Percentiles rank a stretch among this genome's conserved stretches.
Evolutionary conservation across 1,140 invertebrate genomes (phyloP).

Genomic region (Drosophila eugracilis): DNA sequence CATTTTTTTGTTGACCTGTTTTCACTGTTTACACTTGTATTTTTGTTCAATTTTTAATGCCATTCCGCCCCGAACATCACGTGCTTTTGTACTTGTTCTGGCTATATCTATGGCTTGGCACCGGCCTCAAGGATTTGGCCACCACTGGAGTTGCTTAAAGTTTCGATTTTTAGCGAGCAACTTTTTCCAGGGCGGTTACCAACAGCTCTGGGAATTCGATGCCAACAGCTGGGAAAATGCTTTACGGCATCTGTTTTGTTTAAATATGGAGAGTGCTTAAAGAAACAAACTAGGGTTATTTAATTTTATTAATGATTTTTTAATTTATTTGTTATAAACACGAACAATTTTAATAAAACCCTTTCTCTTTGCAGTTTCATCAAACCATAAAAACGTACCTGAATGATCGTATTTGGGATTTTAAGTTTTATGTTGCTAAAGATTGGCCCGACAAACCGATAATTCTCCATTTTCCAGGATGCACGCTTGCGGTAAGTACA

Average conservation of each 20-base stretch:
- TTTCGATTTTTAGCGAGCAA: conserved; percentile 65
- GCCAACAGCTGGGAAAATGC: conserved; percentile 14
- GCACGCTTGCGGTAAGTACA: conserved; percentile 91
- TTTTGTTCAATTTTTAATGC: conserved; percentile 71
- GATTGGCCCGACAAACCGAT: conserved; percentile 93
- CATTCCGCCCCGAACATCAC: conserved; percentile 44
- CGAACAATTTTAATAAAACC: background rate
- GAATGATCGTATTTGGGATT: conserved; percentile 93
- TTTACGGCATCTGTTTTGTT: conserved; percentile 16
- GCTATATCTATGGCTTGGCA: conserved; percentile 47
- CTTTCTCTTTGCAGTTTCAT: conserved; percentile 90
- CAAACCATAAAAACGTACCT: conserved; percentile 94
- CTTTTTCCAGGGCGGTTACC: conserved; percentile 39
- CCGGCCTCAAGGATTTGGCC: conserved; percentile 63
- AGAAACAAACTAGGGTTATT: background rate
- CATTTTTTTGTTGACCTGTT: conserved; percentile 72
- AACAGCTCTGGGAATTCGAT: conserved; percentile 41
- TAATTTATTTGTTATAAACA: background rate
- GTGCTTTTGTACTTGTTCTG: conserved; percentile 35
- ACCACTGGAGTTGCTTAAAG: conserved; percentile 61
- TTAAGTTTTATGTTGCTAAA: conserved; percentile 94
- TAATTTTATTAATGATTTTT: background rate
- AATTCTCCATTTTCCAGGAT: conserved; percentile 93
- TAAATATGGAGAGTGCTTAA: conserved; percentile 9
- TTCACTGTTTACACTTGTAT: conserved; percentile 62